Base-by-base conservation (phyloP, 2,797 vertebrate species). In the Lophotriccus pileatus region DNA sequence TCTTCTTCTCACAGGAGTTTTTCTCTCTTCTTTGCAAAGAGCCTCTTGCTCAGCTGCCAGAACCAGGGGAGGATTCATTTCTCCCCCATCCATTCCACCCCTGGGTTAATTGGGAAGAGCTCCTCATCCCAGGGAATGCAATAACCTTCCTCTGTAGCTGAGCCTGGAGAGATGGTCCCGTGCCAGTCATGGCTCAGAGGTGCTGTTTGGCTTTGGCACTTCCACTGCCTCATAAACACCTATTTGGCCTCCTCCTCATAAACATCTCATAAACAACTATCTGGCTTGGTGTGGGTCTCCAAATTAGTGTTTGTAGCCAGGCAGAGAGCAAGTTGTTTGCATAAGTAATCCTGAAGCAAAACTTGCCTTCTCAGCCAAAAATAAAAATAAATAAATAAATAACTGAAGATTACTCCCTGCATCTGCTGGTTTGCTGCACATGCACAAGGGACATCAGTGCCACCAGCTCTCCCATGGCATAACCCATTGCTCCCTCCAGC, bases 291-390 rank as follows among this genome's bases (percentile, higher is more conserved):
- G 91, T 94, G 89, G 91, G 86, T 63, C 95, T 98, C 95, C 94
- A 97, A 98, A 98, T 98, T 97, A 97, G 92, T 97, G 94, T 97
- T 98, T 97, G 97, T 96, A 96, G 96, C 90, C 84, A 10, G 47
- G 95, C 55, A 87, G 82, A 97, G 85, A 95, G 79, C 60, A 55
- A 96, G 91, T 6, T 92, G 92, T 78, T 90, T 89, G 93, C 90
- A 79, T 93, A 95, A 93, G 56, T 87, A 96, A 84, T 93, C 82
- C 74, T 72, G 46, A 37, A 96, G 87, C 88, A 87, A 83, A 91
- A 86, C 17, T 85, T 90, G 89, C 85, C 69, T 88, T 73, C 94
- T 93, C 59, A 84, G 86, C 80, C 23, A 53, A 79, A 66, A 79
- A 52, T 24, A 50, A 27, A 49, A 44, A 44, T 20, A 37, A 39